Conservation (phyloP, 2,113 vertebrate genomes). For the Lagopus muta region DNA sequence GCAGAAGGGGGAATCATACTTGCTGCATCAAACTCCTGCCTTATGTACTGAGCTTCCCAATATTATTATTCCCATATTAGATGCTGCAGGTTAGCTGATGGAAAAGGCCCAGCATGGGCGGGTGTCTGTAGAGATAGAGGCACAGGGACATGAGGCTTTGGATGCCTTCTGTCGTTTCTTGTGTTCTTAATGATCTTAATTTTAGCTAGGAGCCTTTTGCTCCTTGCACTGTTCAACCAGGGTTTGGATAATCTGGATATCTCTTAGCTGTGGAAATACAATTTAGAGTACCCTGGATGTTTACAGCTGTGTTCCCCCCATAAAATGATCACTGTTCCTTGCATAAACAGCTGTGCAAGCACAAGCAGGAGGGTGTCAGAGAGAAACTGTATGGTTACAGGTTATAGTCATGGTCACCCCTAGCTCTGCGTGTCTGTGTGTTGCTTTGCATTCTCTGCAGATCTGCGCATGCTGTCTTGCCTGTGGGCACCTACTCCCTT, state of each 20-base stretch:
- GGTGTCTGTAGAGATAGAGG: not conserved
- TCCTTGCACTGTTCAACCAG: not conserved
- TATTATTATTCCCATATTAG: too few species aligned
- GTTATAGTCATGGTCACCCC: not conserved
- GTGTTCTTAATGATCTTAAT: not conserved
- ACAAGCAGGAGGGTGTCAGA: not conserved
- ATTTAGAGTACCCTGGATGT: not conserved
- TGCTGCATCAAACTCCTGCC: not conserved
- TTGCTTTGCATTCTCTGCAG: not conserved
- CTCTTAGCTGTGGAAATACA: not conserved
- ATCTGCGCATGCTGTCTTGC: fast-evolving
- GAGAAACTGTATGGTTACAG: not conserved
- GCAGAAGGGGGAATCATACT: not conserved
- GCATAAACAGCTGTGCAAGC: not conserved
- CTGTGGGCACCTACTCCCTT: fast-evolving
- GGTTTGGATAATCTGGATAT: not conserved
- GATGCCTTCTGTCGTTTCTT: not conserved
- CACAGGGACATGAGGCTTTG: not conserved
- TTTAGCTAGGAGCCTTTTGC: not conserved
- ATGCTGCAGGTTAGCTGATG: not conserved
- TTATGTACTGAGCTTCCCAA: not conserved
- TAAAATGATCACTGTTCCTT: not conserved
- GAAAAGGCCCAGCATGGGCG: not conserved
- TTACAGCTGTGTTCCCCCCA: not conserved
- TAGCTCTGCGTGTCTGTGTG: not conserved